Evolutionary conservation across 2,888 invertebrate species (phyloP).

Genomic region (Drosophila nigricruria): DNA sequence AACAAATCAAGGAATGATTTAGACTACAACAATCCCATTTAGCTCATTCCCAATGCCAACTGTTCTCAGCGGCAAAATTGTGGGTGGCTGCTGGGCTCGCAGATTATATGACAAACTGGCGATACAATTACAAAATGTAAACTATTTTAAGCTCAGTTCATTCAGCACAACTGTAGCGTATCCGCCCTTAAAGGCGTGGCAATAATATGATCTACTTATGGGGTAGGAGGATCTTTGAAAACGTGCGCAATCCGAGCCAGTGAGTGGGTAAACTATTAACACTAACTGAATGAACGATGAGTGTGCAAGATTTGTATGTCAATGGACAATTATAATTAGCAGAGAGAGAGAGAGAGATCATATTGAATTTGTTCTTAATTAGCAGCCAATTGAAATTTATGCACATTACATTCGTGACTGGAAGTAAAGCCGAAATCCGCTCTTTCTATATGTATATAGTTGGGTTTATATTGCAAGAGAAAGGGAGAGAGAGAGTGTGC

Average conservation of each 20-base stretch:
- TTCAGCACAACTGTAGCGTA: slow-evolving; percentile 23
- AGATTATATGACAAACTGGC: slow-evolving; percentile 48
- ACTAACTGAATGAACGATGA: background rate
- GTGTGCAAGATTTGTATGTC: background rate
- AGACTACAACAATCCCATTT: background rate
- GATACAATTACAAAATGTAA: slow-evolving; percentile 49
- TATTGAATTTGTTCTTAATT: slow-evolving; percentile 48
- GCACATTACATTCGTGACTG: slow-evolving; percentile 35
- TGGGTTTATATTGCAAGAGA: background rate
- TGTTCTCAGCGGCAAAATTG: slow-evolving; percentile 9
- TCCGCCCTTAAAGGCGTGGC: slow-evolving; percentile 8
- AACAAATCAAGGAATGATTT: background rate
- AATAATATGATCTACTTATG: background rate
- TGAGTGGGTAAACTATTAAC: background rate
- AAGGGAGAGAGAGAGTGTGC: slow-evolving; percentile 11
- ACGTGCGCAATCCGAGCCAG: background rate
- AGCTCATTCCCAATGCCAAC: background rate
- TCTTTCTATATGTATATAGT: slow-evolving; percentile 1
- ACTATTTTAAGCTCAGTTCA: slow-evolving; percentile 32
- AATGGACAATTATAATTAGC: slow-evolving; percentile 4
- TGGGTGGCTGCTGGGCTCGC: slow-evolving; percentile 2
- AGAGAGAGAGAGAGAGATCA: background rate
- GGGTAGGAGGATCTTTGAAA: background rate
- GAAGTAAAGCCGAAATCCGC: slow-evolving; percentile 24
- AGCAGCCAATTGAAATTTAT: slow-evolving; percentile 66